A percentile compares a stretch with the other conserved stretches of the same genome.
Conservation (phyloP, 2,113 vertebrate genomes). For the Fulica atra region DNA sequence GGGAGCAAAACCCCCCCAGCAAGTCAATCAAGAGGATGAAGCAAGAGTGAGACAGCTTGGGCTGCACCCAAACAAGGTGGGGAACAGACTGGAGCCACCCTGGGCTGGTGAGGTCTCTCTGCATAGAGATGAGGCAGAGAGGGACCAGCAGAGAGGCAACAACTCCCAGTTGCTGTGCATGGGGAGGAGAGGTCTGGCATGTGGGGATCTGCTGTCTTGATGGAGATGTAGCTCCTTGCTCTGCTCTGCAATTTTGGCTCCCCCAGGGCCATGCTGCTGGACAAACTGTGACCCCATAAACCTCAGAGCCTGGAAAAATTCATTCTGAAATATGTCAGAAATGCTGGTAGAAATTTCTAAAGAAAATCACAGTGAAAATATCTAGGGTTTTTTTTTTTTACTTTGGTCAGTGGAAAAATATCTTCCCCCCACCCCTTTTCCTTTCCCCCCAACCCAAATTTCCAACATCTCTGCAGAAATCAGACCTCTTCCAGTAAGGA, state of each 20-base stretch:
- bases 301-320: rapidly evolving
- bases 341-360: neutral
- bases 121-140: neutral
- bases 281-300: neutral
- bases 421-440: no score
- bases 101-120: neutral
- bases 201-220: neutral
- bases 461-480: neutral
- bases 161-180: neutral
- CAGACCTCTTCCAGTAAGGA: neutral
- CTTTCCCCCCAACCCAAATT: neutral
- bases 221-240: neutral
- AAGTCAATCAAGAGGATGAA: neutral
- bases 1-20: neutral
- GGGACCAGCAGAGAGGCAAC: neutral
- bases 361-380: neutral
- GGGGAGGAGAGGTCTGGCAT: neutral
- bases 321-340: neutral
- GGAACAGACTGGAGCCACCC: neutral
- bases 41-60: neutral
- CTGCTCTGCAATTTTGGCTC: neutral
- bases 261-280: neutral
- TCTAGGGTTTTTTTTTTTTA: neutral
- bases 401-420: neutral
- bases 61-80: neutral